These are phyloP conservation scores for Poeciliopsis turrubarensis DNA, from an alignment of 2,113 vertebrate genomes.

Conservation along the genomic window DNA sequence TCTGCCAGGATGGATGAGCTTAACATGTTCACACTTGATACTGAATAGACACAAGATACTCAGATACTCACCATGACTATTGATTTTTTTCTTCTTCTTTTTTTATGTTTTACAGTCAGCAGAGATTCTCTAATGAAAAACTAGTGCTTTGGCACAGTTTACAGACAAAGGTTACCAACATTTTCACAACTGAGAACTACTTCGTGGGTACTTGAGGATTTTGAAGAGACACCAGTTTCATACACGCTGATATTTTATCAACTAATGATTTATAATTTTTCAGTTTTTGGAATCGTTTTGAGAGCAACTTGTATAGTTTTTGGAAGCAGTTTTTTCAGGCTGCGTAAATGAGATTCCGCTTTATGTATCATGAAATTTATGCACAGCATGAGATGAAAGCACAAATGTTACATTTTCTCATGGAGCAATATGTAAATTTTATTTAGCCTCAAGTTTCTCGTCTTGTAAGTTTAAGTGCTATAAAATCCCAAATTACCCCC, in stretches of 20 bases:
- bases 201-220: too few relatives aligned
- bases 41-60: conserved; percentile 24
- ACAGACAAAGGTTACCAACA: not conserved
- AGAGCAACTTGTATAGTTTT: too few relatives aligned
- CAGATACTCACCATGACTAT: conserved; percentile 21
- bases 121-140: conserved; percentile 54
- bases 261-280: too few relatives aligned
- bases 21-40: conserved; percentile 11
- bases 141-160: conserved; percentile 38
- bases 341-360: not conserved
- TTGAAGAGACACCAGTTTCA: too few relatives aligned
- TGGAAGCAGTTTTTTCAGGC: conserved; percentile 29
- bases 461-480: not conserved
- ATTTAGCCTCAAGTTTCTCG: not conserved
- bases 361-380: not conserved
- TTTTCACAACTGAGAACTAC: too few relatives aligned
- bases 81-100: conserved; percentile 13
- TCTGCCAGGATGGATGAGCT: conserved; percentile 66
- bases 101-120: conserved; percentile 35
- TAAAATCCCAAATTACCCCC: conserved; percentile 29
- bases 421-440: not conserved
- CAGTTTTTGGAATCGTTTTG: too few relatives aligned
- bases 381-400: not conserved
- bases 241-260: too few relatives aligned
- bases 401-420: not conserved